phyloP scores from a whole-genome alignment of 2,113 vertebrate genomes.

The Rhegmatorhina hoffmannsi region DNA sequence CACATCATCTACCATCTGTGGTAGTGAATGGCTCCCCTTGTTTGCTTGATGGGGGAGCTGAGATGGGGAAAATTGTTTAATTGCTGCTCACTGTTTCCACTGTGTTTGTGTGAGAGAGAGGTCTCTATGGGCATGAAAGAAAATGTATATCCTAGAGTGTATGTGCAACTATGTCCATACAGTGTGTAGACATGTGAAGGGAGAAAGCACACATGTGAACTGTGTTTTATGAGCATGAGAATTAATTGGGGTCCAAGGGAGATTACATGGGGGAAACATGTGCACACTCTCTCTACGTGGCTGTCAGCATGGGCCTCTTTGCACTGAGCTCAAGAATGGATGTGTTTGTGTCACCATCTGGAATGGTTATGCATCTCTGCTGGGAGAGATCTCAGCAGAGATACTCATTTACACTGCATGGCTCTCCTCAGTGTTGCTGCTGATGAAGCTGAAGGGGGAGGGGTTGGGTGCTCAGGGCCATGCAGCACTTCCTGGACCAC shows the following conservation, averaged over 20 bases:
- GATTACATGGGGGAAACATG: background rate
- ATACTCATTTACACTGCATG: fast-evolving
- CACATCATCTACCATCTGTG: slow-evolving; percentile 47
- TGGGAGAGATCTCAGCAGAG: background rate
- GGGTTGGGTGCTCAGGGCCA: background rate
- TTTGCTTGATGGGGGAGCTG: slow-evolving; percentile 15
- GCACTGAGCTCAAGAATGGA: fast-evolving
- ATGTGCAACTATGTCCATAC: background rate
- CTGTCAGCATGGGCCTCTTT: background rate
- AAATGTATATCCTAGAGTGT: background rate
- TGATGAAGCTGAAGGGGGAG: background rate
- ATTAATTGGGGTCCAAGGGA: background rate
- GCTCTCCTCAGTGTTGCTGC: background rate
- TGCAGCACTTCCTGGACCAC: background rate
- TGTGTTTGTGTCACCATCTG: background rate
- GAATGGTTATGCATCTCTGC: background rate
- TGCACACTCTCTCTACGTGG: fast-evolving
- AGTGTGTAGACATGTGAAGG: background rate
- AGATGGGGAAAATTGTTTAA: slow-evolving; percentile 41
- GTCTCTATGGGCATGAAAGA: background rate
- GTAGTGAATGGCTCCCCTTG: slow-evolving; percentile 35
- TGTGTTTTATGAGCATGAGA: background rate
- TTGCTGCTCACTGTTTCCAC: slow-evolving; percentile 34
- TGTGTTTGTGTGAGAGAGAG: background rate
- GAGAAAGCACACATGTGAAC: fast-evolving